Conservation (phyloP, 2,888 invertebrate species). For the Holacanthella duospinosa region DNA sequence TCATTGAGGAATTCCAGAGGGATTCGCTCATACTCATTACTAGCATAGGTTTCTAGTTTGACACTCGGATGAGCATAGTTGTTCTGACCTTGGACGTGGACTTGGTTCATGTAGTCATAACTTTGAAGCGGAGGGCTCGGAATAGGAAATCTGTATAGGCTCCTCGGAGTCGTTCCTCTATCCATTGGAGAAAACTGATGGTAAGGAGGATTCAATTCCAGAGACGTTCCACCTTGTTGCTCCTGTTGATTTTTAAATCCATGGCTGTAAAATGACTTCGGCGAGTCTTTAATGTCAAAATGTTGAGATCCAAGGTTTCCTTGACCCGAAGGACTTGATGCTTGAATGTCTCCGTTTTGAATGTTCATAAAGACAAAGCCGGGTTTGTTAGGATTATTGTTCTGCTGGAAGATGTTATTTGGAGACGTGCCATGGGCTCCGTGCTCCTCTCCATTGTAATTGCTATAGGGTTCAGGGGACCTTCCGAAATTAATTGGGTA, state of each 20-base stretch:
- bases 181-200: no score
- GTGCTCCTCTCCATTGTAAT: neutral
- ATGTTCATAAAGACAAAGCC: slow-evolving; percentile 13
- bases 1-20: slow-evolving; percentile 33
- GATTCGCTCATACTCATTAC: slow-evolving; percentile 29
- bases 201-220: no score
- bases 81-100: neutral
- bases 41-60: slow-evolving; percentile 1
- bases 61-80: slow-evolving; percentile 11
- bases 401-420: slow-evolving; percentile 10
- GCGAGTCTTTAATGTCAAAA: no score
- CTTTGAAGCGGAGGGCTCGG: neutral
- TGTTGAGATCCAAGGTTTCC: neutral
- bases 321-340: neutral
- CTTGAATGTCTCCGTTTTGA: slow-evolving; percentile 12
- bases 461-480: slow-evolving; percentile 15
- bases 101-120: neutral
- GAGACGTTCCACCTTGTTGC: no score
- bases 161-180: neutral
- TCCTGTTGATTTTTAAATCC: no score
- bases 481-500: slow-evolving; percentile 25
- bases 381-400: neutral
- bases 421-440: slow-evolving; percentile 7
- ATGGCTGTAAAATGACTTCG: no score
- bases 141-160: neutral